Evolutionary conservation across 2,113 vertebrate genomes (phyloP), one percentile per base, ranked within the genome.

Genomic region (Ochotona curzoniae): DNA sequence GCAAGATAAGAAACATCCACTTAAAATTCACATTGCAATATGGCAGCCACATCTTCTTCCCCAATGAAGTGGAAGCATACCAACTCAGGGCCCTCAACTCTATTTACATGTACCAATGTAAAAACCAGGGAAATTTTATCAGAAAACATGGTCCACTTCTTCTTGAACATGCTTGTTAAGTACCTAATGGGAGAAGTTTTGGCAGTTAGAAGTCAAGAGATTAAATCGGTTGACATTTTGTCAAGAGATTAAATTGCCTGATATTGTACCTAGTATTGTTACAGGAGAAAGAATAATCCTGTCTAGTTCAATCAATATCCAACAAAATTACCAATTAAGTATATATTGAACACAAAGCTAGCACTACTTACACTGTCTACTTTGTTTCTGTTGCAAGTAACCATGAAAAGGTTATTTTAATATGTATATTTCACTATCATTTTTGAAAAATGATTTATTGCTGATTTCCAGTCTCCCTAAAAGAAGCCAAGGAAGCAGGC

Each of bases 361-460:
- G 75, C 54, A 79, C 76, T 89, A 71, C 73, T 96, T 90, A 82
- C 83, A 86, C 92, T 66, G 82, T 93, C 90, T 93, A 74, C 57
- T 76, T 95, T 91, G 94, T 89, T 87, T 83, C 71, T 83, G 54
- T 90, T 93, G 94, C 85, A 96, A 95, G 87, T 83, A 94, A 38
- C 85, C 76, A 26, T 64, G 10, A 44, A 75, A 75, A 83, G 47
- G 64, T 21, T 44, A 89, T 76, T 90, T 63, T 86, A 93, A 80
- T 66, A 35, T 13, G 73, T 10, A 14, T 98, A 98, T 99, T 99
- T 99, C 99, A 99, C 99, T 98, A 99, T 99, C 99, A 99, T 98
- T 98, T 98, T 96, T 99, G 98, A 98, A 99, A 99, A 99, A 98
- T 99, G 98, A 97, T 91, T 93, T 95, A 93, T 96, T 96, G 96